Evolutionary conservation across 2,113 vertebrate genomes (phyloP).

Genomic region (Pogonocichla stellata): DNA sequence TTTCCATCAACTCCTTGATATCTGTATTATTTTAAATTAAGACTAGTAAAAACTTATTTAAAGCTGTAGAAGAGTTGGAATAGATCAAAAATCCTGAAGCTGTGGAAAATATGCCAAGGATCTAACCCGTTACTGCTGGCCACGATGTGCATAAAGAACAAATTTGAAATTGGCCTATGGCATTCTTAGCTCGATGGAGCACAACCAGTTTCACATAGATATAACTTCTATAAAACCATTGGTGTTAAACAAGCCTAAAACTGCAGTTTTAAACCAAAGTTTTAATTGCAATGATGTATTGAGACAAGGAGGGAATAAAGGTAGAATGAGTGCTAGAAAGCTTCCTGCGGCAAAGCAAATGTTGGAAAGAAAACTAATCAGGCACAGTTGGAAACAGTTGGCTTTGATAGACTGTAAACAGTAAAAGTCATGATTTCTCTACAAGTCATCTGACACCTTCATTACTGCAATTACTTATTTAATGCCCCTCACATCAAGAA

Average conservation of each 20-base stretch:
- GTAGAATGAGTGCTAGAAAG: not conserved
- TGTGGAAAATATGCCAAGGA: not conserved
- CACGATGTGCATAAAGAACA: not conserved
- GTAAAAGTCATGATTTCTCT: conserved; percentile 50
- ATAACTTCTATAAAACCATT: not conserved
- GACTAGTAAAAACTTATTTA: not conserved
- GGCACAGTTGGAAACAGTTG: not conserved
- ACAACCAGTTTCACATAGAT: not conserved
- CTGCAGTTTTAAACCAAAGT: not conserved
- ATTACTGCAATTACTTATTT: conserved; percentile 46
- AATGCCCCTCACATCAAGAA: conserved; percentile 35
- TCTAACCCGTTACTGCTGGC: not conserved
- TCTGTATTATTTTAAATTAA: not conserved
- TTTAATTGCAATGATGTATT: not conserved
- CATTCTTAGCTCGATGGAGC: not conserved
- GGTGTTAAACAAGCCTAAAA: not conserved
- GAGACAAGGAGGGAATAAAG: not conserved
- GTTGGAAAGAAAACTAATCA: conserved; percentile 47
- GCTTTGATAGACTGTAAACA: conserved; percentile 20
- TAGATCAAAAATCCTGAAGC: not conserved
- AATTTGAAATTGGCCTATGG: not conserved
- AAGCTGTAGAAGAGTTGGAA: not conserved
- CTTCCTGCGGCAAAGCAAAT: not conserved
- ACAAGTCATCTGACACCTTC: conserved; percentile 36
- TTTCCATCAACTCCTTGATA: not conserved